Percentiles rank a stretch among this genome's conserved stretches.
phyloP scores from a whole-genome alignment of 2,797 vertebrate species.

The Cossypha heuglini region DNA sequence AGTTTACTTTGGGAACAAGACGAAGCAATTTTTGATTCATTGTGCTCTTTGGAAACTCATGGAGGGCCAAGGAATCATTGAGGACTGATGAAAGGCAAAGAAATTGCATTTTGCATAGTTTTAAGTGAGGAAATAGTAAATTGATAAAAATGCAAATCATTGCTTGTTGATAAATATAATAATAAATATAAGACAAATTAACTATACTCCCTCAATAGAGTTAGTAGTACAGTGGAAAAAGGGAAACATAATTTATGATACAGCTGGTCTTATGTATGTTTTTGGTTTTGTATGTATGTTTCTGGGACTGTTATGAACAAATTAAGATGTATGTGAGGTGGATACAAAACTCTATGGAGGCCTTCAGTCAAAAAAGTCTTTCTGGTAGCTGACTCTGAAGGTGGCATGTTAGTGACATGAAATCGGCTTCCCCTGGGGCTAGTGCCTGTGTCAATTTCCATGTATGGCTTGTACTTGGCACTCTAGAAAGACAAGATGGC shows the following conservation, averaged over 20 bases:
- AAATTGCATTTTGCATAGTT: neutral
- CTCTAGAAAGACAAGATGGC: neutral
- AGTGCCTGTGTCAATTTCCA: neutral
- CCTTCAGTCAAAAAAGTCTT: neutral
- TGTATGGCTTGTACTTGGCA: neutral
- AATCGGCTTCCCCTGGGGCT: neutral
- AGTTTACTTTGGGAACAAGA: neutral
- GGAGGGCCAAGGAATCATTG: neutral
- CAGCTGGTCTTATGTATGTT: neutral
- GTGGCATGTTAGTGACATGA: neutral
- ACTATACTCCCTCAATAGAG: neutral
- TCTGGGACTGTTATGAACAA: neutral
- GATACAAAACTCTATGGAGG: neutral
- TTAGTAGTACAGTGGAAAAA: neutral
- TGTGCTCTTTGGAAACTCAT: neutral
- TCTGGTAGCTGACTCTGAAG: neutral
- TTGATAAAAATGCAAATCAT: neutral
- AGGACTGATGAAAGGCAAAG: neutral
- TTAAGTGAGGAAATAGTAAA: neutral
- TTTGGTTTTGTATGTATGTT: neutral
- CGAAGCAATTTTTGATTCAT: neutral
- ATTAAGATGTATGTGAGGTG: neutral
- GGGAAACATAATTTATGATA: neutral
- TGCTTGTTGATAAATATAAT: neutral
- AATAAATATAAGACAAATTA: neutral